Conservation (phyloP, 2,888 invertebrate genomes). For the Drosophila macrospina region DNA sequence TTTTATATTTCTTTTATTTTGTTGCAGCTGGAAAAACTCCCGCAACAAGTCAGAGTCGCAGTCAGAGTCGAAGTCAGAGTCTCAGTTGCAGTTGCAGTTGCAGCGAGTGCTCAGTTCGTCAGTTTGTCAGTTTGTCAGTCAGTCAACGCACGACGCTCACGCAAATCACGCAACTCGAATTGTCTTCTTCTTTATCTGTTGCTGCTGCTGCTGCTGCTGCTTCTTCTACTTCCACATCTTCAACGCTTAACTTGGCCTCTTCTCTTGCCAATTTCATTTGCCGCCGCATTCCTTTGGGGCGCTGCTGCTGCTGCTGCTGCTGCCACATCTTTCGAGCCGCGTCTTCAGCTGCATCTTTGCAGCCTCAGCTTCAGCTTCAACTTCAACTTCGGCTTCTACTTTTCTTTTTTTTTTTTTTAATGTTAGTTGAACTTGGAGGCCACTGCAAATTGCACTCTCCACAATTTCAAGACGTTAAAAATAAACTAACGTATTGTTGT, state of each 20-base stretch:
- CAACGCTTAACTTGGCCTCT: slow-evolving; percentile 18
- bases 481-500: slow-evolving; percentile 30
- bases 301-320: slow-evolving; percentile 39
- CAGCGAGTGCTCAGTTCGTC: slow-evolving; percentile 47
- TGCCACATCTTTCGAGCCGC: slow-evolving; percentile 53
- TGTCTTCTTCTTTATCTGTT: slow-evolving; percentile 45
- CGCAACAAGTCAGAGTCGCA: slow-evolving; percentile 59
- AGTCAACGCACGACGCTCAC: slow-evolving; percentile 83
- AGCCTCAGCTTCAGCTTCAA: not conserved
- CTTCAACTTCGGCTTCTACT: too few relatives aligned
- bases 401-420: slow-evolving; percentile 48
- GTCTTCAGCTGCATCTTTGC: slow-evolving; percentile 41
- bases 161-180: slow-evolving; percentile 83
- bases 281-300: slow-evolving; percentile 62
- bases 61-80: slow-evolving; percentile 19
- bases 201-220: not conserved
- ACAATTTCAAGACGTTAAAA: slow-evolving; percentile 60
- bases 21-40: slow-evolving; percentile 65
- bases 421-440: slow-evolving; percentile 79
- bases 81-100: slow-evolving; percentile 23
- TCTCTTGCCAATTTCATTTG: slow-evolving; percentile 63
- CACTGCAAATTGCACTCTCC: slow-evolving; percentile 73
- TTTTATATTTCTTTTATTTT: slow-evolving; percentile 1
- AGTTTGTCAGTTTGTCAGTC: slow-evolving; percentile 58
- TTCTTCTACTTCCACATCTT: not conserved